phyloP scores from a whole-genome alignment of 2,888 invertebrate genomes.

The Molorchus minor region DNA sequence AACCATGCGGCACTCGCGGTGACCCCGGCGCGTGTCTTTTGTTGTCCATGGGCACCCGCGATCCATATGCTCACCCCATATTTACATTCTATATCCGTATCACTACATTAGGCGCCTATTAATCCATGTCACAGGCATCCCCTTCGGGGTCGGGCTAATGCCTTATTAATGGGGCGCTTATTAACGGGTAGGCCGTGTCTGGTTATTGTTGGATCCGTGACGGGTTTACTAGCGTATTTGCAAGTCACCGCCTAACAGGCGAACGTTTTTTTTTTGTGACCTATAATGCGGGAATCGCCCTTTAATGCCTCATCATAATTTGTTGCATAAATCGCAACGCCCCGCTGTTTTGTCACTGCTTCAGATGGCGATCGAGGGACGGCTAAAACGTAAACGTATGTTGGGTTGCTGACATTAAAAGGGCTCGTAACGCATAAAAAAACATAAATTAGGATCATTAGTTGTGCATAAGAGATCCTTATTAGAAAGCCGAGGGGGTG shows the following conservation, averaged over 20 bases:
- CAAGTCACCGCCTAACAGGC: neutral
- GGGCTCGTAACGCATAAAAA: no score
- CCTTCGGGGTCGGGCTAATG: conserved; percentile 43
- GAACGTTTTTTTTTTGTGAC: neutral
- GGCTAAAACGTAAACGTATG: no score
- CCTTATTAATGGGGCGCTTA: conserved; percentile 42
- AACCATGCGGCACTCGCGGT: conserved; percentile 51
- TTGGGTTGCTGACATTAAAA: no score
- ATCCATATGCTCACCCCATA: conserved; percentile 53
- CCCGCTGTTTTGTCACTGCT: no score
- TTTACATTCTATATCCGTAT: conserved; percentile 57
- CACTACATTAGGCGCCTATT: conserved; percentile 57
- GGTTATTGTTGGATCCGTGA: conserved; percentile 5
- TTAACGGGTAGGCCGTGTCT: conserved; percentile 18
- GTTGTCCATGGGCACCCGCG: conserved; percentile 40
- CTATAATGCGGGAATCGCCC: neutral
- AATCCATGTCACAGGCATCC: conserved; percentile 51
- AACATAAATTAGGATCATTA: no score
- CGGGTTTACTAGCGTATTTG: neutral
- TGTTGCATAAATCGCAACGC: no score
- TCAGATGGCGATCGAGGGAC: no score
- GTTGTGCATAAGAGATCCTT: no score
- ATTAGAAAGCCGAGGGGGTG: no score
- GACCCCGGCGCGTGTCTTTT: conserved; percentile 53
- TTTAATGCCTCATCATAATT: neutral